Base-by-base conservation (phyloP, 2,888 invertebrate genomes). In the Acrobasis repandana region DNA sequence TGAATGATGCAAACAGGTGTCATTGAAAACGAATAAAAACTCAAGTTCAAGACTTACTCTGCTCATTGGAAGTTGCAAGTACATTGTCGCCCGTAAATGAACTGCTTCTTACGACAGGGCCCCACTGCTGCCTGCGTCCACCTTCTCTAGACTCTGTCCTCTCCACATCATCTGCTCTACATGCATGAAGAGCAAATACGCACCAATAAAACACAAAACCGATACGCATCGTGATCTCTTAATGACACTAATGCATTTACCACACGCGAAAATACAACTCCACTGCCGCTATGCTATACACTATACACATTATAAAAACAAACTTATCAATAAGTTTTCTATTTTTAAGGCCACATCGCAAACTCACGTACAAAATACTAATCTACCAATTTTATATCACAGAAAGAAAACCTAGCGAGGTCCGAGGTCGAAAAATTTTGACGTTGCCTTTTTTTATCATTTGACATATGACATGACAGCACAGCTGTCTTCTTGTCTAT, bases 151-250 rank as follows among this genome's bases (percentile, higher is more conserved):
- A 72, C 64, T 92, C 92, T 84, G 88, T 89, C 83, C 83, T 89
- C 72, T 90, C 90, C 71, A 82, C 85, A 84, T 91, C 91, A 68
- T 91, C 86, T 65, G 84, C 90, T 83, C 86, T 87, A 76, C 90
- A 89, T 77, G 91, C 74, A 82, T 91, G 90, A 80, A 91, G 80
- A 77, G 83, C 88, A 76, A 89, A 86, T 81, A 92, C 88, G 87
- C 90, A 92, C 90, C 90, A 91, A 86, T 90, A 92, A 70, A 92
- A 82, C 80, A 90, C 83, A 79, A 90, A 82, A 87, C 86, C 88
- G 85, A 91, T 84, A 89, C 90, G 91, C 92, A 92, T 92, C 82
- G 88, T 92, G 86, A 89, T 85, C 80, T 82, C 73, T 80, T 81
- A 84, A 88, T 88, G 84, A 86, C 88, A 90, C 85, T 83, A 87